Evolutionary conservation across 2,888 invertebrate genomes (phyloP), one percentile per base, ranked within the genome.

Genomic region (Kryphioiulus occultus): DNA sequence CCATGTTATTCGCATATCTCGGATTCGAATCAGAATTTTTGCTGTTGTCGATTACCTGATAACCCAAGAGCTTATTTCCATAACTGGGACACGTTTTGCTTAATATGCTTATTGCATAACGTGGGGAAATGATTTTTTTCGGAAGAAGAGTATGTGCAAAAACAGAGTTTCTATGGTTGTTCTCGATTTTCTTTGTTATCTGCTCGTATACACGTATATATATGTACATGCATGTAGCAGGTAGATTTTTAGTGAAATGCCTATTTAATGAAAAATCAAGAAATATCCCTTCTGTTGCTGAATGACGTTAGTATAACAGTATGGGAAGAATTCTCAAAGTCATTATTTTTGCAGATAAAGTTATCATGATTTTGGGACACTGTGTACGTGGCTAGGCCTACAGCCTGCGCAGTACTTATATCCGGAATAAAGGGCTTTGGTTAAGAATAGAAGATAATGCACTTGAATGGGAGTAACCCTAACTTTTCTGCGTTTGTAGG

Each of bases 371-470:
- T 26, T 68, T 10, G 68, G 12, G 7, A 68, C 68, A 68, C 5
- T 9, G 7, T 68, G 26, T 10, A 26, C 12, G 2, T 26, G 59
- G 68, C 26, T 26, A 68, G 68, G 68, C 26, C 68, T 68, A 68
- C 68, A n/a, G 26, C 68, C 2, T 68, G 10, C 68, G 68, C 68
- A 68, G 68, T 26, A 68, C n/a, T 26, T 68, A 26, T 26, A 68
- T 68, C 68, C 68, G 68, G 68, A 68, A 68, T 19, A 68, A 26
- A 26, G 53, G 53, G 26, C 26, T 68, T 59, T 22, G 26, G 68
- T 68, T 68, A 68, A 68, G 68, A 68, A 68, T 68, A 68, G 68
- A 68, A 68, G 68, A 26, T 68, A 68, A 68, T 68, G 68, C 68
- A 26, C 68, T 68, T 68, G 68, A 68, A 68, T 68, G 3, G 68